Conservation (phyloP, 2,797 vertebrate genomes). For the Pteropus rufus region DNA sequence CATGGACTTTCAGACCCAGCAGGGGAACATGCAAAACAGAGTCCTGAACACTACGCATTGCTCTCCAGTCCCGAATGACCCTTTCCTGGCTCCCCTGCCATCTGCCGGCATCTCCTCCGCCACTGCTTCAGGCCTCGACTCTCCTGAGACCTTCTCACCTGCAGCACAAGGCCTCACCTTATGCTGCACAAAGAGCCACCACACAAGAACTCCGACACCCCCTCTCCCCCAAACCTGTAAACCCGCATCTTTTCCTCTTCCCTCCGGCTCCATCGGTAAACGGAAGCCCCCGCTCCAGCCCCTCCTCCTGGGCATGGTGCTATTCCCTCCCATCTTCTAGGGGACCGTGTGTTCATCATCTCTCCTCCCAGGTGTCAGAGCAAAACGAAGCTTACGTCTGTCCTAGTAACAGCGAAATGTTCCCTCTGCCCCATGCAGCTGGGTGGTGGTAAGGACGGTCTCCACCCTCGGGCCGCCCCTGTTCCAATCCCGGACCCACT, state of each 20-base stretch:
- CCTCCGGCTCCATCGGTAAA: too few relatives aligned
- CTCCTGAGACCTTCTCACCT: not conserved
- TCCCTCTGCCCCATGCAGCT: not conserved
- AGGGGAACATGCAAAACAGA: not conserved
- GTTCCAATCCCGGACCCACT: not conserved
- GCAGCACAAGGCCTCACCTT: not conserved
- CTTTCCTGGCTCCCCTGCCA: fast-evolving
- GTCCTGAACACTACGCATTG: not conserved
- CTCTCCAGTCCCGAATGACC: not conserved
- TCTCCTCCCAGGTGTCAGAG: not conserved
- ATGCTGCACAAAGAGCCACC: not conserved
- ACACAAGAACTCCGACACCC: not conserved
- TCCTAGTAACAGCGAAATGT: not conserved
- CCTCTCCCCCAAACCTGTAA: not conserved
- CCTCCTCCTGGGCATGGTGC: not conserved
- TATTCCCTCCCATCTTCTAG: not conserved
- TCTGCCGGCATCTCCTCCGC: fast-evolving
- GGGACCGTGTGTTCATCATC: not conserved
- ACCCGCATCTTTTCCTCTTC: not conserved
- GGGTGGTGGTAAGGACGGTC: not conserved
- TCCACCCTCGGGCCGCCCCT: not conserved
- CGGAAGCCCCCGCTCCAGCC: not conserved
- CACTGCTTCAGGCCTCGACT: not conserved
- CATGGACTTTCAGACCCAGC: not conserved
- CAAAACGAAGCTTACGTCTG: too few relatives aligned